Evolutionary conservation across 2,113 vertebrate species (phyloP).

Genomic region (Cyprinus carpio): DNA sequence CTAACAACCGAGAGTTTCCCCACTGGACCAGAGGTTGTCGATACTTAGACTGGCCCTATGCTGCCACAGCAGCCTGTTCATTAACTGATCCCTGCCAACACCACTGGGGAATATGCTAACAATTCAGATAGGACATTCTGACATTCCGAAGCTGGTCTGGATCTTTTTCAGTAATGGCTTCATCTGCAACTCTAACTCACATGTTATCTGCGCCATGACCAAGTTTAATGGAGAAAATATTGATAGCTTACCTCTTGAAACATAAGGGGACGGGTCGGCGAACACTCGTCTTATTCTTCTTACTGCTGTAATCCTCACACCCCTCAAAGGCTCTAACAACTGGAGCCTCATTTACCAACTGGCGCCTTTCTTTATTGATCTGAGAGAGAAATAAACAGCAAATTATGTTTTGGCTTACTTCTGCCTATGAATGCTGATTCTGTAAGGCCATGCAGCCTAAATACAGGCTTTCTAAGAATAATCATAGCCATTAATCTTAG

Average conservation of each 20-base stretch:
- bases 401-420: conserved; percentile 28
- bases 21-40: conserved; percentile 61
- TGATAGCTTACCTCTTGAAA: conserved; percentile 12
- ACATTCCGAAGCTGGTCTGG: conserved; percentile 29
- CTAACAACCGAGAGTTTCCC: conserved; percentile 58
- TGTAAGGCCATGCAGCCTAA: not conserved
- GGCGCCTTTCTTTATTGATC: conserved; percentile 19
- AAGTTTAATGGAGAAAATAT: conserved; percentile 7
- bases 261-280: not conserved
- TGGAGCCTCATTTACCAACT: conserved; percentile 22
- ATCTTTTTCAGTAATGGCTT: conserved; percentile 25
- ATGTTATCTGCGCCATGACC: not conserved
- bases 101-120: conserved; percentile 29
- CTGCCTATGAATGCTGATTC: conserved; percentile 36
- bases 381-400: not conserved
- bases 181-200: conserved; percentile 10
- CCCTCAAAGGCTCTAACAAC: not conserved
- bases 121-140: conserved; percentile 28
- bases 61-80: conserved; percentile 64
- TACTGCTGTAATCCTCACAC: conserved; percentile 7
- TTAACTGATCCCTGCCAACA: conserved; percentile 66
- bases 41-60: conserved; percentile 49
- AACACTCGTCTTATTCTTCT: not conserved
- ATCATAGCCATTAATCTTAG: not conserved
- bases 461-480: not conserved